phyloP scores from a whole-genome alignment of 1,140 invertebrate genomes.

The Pteromalus puparum region DNA sequence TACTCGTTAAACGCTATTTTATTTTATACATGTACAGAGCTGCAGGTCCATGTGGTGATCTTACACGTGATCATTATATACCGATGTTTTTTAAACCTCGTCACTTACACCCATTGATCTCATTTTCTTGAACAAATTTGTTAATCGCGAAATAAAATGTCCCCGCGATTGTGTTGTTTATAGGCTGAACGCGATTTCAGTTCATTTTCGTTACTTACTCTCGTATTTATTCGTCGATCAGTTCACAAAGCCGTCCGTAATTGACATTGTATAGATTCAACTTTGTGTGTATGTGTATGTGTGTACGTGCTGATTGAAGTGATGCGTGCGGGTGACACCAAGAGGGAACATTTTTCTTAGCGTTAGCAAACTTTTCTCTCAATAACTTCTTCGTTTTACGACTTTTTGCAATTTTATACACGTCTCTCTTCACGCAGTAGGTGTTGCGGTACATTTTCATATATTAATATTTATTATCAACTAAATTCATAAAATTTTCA shows the following conservation, averaged over 20 bases:
- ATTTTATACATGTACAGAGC: slow-evolving; percentile 11
- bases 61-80: not conserved
- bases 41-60: not conserved
- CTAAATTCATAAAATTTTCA: not conserved
- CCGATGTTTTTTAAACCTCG: not conserved
- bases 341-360: not conserved
- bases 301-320: too few relatives aligned
- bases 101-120: not conserved
- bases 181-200: not conserved
- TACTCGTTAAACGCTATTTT: not conserved
- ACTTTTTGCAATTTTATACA: not conserved
- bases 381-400: not conserved
- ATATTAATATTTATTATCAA: not conserved
- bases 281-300: not conserved
- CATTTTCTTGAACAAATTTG: not conserved
- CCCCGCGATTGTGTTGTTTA: not conserved
- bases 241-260: slow-evolving; percentile 5
- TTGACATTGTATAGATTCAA: slow-evolving; percentile 11
- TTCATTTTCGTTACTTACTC: not conserved
- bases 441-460: not conserved
- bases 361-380: not conserved
- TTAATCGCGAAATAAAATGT: not conserved
- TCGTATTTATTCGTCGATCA: not conserved
- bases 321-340: not conserved
- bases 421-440: not conserved